Base-by-base conservation (phyloP, 2,888 invertebrate species). In the Eilema griseolum region DNA sequence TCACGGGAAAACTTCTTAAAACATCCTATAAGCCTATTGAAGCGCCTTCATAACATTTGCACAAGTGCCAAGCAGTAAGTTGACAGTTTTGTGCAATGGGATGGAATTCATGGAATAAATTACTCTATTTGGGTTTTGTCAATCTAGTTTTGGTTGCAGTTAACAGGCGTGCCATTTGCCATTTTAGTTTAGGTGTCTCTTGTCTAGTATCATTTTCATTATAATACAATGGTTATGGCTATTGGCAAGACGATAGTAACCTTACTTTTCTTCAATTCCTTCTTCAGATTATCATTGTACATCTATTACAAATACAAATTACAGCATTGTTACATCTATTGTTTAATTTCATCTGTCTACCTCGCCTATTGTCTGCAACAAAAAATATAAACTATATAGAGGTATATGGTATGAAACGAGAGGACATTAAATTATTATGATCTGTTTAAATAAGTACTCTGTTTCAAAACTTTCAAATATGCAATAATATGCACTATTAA, bases 271-370 rank as follows among this genome's bases (percentile, higher is more conserved):
- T 52, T 67, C 20, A 67, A 61, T 52, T 67, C 20, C 52, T 16
- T 46, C 52, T 56, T 16, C 16, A 67, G 56, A 37, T 56, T 56
- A 67, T 52, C 57, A 57, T 23, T 63, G 33, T 61, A 52, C 31
- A 61, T 61, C 31, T 56, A 37, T 37, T 52, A 56, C 46, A 61
- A 52, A 67, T 62, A 63, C 57, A 56, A 67, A 62, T 62, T 62
- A 57, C n/a, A 68, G 68, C 62, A 56, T 61, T 68, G 62, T 68
- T 63, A 68, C 41, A 57, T 23, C 37, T 57, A 62, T 59, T 69
- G 69, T 63, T 69, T 69, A 69, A 69, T 64, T 69, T 69, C 33
- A 28, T 57, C 68, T 23, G 56, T 68, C 56, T 33, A 33, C 62
- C 41, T 63, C 16, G 57, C 11, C 68, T 69, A 69, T 69, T 69